Conservation (phyloP, 2,113 vertebrate genomes). For the Solea solea region DNA sequence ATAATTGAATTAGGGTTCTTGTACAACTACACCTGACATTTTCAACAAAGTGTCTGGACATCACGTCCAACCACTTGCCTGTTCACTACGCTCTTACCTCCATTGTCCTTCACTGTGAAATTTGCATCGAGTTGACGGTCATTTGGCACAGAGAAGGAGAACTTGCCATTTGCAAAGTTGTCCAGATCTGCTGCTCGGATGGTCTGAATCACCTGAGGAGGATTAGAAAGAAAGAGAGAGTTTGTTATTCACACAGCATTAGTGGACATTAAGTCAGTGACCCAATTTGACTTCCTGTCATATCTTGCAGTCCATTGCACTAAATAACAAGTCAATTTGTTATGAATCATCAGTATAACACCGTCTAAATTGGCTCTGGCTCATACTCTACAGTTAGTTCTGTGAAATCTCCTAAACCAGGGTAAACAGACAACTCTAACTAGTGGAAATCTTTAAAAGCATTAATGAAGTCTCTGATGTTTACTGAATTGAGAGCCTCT, state of each 20-base stretch:
- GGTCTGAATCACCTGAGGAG: constrained; percentile 51
- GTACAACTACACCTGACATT: no score
- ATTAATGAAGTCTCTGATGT: no score
- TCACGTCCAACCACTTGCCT: no score
- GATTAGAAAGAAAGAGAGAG: background rate
- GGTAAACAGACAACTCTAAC: no score
- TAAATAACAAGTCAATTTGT: background rate
- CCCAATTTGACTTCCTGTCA: background rate
- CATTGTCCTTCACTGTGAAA: constrained; percentile 54
- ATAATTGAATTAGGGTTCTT: no score
- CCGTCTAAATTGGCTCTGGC: no score
- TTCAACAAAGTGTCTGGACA: no score
- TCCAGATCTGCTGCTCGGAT: constrained; percentile 51
- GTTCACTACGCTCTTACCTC: constrained; percentile 28
- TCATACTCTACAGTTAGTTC: no score
- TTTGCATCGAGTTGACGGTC: constrained; percentile 33
- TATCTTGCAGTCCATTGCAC: background rate
- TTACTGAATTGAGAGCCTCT: no score
- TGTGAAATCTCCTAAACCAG: no score
- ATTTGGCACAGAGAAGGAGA: constrained; percentile 43
- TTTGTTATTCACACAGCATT: background rate
- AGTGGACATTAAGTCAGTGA: background rate
- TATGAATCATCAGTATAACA: no score
- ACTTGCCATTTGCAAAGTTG: constrained; percentile 59
- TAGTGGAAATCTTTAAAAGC: no score